A percentile compares a stretch with the other conserved stretches of the same genome.
Conservation (phyloP, 2,888 invertebrate species). For the Calameuta idolon region DNA sequence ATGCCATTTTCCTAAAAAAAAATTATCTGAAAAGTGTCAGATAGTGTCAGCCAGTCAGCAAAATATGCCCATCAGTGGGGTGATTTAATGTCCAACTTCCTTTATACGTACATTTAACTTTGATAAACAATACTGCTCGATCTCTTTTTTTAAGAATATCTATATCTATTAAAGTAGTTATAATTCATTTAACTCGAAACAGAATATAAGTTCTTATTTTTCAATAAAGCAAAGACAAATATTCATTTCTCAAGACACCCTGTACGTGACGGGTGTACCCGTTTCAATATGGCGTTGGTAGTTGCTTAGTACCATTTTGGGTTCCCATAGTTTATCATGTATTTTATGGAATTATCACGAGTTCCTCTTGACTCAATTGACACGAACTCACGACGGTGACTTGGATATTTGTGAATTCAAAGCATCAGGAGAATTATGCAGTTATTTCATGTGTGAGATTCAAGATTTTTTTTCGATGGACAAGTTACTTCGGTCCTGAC, state of each 20-base stretch:
- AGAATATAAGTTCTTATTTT: neutral
- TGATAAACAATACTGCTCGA: neutral
- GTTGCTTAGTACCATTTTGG: slow-evolving; percentile 35
- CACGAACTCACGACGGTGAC: slow-evolving; percentile 20
- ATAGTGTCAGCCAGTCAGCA: neutral
- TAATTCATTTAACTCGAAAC: neutral
- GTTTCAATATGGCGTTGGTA: slow-evolving; percentile 50
- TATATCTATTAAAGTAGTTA: neutral
- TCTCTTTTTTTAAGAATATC: neutral
- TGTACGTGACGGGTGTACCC: slow-evolving; percentile 22
- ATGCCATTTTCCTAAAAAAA: slow-evolving; percentile 64
- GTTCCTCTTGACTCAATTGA: slow-evolving; percentile 21
- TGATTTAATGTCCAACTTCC: neutral
- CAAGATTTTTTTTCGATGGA: slow-evolving; percentile 1
- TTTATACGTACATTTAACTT: neutral
- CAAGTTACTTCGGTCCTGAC: slow-evolving; percentile 14
- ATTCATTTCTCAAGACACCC: neutral
- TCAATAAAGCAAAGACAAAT: neutral
- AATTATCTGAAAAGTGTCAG: neutral
- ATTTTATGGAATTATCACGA: slow-evolving; percentile 29
- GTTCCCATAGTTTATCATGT: slow-evolving; percentile 35
- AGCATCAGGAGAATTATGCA: slow-evolving; percentile 16
- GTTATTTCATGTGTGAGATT: slow-evolving; percentile 11
- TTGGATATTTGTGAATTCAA: slow-evolving; percentile 18
- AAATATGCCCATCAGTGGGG: neutral